These are phyloP conservation scores for Gobio occitaniae DNA, from an alignment of 2,797 vertebrate genomes.

Conservation along the genomic window DNA sequence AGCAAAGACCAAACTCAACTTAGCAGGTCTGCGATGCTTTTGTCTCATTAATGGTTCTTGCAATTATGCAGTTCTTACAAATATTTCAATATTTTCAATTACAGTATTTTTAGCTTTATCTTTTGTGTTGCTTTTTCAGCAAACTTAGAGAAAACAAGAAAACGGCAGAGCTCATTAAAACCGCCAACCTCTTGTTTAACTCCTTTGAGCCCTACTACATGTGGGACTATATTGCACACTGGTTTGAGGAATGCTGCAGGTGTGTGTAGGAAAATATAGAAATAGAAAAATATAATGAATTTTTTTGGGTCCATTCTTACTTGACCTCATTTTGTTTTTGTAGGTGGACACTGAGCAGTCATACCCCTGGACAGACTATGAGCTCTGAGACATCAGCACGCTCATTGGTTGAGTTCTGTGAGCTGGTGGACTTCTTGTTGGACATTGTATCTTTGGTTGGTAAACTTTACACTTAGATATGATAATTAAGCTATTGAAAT, in stretches of 20 bases:
- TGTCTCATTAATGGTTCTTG: neutral
- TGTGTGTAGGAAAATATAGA: conserved; percentile 63
- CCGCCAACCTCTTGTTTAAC: conserved; percentile 98
- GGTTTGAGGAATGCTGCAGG: conserved; percentile 99
- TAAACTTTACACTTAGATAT: conserved; percentile 9
- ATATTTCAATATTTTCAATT: neutral
- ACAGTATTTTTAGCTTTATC: neutral
- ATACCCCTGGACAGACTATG: conserved; percentile 73
- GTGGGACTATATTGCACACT: conserved; percentile 98
- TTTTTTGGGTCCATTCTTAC: neutral
- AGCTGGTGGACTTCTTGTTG: conserved; percentile 96
- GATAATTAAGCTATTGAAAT: neutral
- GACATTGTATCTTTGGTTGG: conserved; percentile 99
- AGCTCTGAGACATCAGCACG: conserved; percentile 80
- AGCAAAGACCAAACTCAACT: conserved; percentile 95
- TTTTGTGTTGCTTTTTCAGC: conserved; percentile 72
- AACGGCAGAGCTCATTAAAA: conserved; percentile 97
- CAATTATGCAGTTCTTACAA: neutral
- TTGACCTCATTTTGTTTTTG: conserved; percentile 41
- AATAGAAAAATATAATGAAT: neutral
- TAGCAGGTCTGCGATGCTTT: conserved; percentile 84
- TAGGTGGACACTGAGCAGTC: conserved; percentile 86
- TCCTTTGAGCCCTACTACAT: conserved; percentile 99
- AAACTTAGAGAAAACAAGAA: conserved; percentile 98
- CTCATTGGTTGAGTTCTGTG: conserved; percentile 93